Evolutionary conservation across 2,888 invertebrate genomes (phyloP), one percentile per base, ranked within the genome.

Genomic region (Gibbula magus): DNA sequence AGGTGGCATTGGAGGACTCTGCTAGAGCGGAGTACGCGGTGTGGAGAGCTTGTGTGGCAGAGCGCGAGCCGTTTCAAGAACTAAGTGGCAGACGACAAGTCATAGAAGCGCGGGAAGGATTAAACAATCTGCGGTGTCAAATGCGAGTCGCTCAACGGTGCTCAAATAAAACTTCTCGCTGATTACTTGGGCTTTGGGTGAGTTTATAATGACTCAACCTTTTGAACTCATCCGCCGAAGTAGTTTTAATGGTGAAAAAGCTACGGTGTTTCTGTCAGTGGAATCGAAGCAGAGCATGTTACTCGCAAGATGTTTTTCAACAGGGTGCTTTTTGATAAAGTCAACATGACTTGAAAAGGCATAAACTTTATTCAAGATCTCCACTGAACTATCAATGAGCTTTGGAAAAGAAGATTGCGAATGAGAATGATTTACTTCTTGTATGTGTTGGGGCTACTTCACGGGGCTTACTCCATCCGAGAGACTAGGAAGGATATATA

Each of bases 401-500:
- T 61, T 61, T 29, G 29, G 61, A 29, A 61, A 25, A 61, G 61
- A 45, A 13, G 45, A 45, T 45, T 45, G 10, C 10, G 61, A 61
- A 61, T 61, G 61, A 61, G 61, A 29, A 61, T 61, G 61, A 29
- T 25, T 61, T 25, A 16, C 29, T 25, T 61, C 29, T 25, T 25
- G 5, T 13, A 16, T 25, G 22, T 61, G 29, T 29, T 78, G 66
- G 32, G 56, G 13, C 35, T 70, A n/a, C 29, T 66, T 39, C 29
- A 51, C 45, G 56, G 66, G 13, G 32, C 51, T 18, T 16, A 66
- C 18, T 52, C 51, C 20, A 66, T 52, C 32, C 52, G 3, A 35
- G 39, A 22, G 66, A 51, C 51, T 25, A 67, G 29, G 5, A 67
- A 51, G 56, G 75, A 79, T 18, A 73, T 83, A 13, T 82, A 84